Evolutionary conservation across 2,888 invertebrate species (phyloP).

Genomic region (Timandra comae): DNA sequence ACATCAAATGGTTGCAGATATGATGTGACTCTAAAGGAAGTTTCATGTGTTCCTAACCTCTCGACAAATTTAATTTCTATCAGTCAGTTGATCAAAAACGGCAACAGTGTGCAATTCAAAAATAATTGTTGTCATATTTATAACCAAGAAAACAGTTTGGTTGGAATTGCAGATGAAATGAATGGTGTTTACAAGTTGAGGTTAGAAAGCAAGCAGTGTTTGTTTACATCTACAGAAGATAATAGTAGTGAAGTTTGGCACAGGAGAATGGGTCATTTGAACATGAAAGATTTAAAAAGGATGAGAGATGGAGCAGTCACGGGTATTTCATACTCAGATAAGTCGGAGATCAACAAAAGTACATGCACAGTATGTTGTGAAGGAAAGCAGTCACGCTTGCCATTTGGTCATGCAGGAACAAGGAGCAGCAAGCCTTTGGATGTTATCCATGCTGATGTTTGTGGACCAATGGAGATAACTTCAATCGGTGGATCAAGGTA

Average conservation of each 20-base stretch:
- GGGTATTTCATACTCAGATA: conserved; percentile 4
- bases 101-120: conserved; percentile 21
- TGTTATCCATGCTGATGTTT: conserved; percentile 5
- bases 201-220: background rate
- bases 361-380: conserved; percentile 8
- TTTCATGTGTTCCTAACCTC: conserved; percentile 16
- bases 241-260: conserved; percentile 19
- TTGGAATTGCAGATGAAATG: no score
- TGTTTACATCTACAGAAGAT: conserved; percentile 10
- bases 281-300: conserved; percentile 20
- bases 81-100: conserved; percentile 18
- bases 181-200: no score
- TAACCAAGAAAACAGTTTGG: background rate
- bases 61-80: conserved; percentile 13
- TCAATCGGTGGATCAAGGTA: conserved; percentile 1
- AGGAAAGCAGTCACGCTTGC: conserved; percentile 8
- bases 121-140: conserved; percentile 13
- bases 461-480: conserved; percentile 2
- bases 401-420: conserved; percentile 1
- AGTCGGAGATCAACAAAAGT: background rate
- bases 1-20: conserved; percentile 1
- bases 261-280: conserved; percentile 22
- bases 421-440: conserved; percentile 3
- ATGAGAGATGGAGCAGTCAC: conserved; percentile 11
- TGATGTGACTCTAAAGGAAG: conserved; percentile 14